Base-by-base conservation (phyloP, 2,888 invertebrate genomes). In the Drosophila suboccidentalis region DNA sequence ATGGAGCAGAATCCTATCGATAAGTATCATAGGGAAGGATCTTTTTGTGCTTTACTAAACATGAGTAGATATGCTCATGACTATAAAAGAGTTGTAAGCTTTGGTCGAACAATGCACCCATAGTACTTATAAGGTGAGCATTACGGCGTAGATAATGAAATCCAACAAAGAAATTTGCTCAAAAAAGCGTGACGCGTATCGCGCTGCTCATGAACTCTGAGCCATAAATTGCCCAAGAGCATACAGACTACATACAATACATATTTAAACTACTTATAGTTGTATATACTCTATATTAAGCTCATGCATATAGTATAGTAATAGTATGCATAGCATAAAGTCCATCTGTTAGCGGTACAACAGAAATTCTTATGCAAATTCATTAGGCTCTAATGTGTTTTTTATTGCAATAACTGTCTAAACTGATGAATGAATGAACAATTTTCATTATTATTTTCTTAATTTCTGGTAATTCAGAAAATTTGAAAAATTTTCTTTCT, bases 121-220 rank as follows among this genome's bases (percentile, higher is more conserved):
- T 65, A 26, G 6, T 22, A 22, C 22, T 22, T 8, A 26, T 26
- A 69, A 75, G 80, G 75, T 75, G 71, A 75, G 78, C 87, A 82
- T 81, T 82, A 81, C 79, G 71, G 63, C 82, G 81, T 58, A 83
- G 76, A 84, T 89, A 84, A 84, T 84, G 78, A 84, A 84, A 83
- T 87, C 78, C 72, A 71, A 72, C 78, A 74, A 78, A 85, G 82
- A 82, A 87, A 85, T 66, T 86, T 84, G 90, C 78, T 79, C 89
- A 86, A 81, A 83, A 87, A 88, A 86, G 76, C 87, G 87, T 90
- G 81, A 87, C 89, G 89, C 71, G 36, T 44, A 51, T 46, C 64
- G 58, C 68, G 67, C 60, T 81, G 82, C 60, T 83, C 81, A 90
- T 87, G 90, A 87, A 87, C 87, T 87, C 83, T 88, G 75, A 44